phyloP scores from a whole-genome alignment of 2,888 invertebrate genomes.

The Lasioglossum calceatum region DNA sequence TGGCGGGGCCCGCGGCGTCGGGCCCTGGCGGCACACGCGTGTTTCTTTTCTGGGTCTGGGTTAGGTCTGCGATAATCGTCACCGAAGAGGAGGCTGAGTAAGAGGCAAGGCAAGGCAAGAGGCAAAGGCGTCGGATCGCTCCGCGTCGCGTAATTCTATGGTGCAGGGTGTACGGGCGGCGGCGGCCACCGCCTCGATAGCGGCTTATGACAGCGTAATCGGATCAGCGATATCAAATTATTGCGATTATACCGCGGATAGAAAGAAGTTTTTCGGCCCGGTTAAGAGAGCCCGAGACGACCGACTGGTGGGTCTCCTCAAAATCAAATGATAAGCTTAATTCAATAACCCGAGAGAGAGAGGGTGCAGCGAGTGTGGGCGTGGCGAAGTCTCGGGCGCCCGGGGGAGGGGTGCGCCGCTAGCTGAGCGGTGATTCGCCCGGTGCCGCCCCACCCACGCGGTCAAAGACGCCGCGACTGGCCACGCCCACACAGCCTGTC shows the following conservation, averaged over 20 bases:
- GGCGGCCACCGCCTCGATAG: constrained; percentile 66
- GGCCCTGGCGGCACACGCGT: constrained; percentile 22
- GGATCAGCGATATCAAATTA: constrained; percentile 84
- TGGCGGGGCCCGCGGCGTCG: constrained; percentile 30
- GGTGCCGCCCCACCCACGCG: constrained; percentile 57
- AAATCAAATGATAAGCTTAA: constrained; percentile 85
- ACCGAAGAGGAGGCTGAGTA: neutral
- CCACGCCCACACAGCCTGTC: constrained; percentile 30
- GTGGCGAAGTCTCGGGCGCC: constrained; percentile 50
- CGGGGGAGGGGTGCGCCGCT: neutral
- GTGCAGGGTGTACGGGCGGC: constrained; percentile 51
- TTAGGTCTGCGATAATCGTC: neutral
- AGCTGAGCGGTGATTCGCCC: constrained; percentile 45
- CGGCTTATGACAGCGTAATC: constrained; percentile 81
- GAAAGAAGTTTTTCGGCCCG: constrained; percentile 83
- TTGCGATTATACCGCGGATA: constrained; percentile 83
- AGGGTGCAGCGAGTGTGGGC: constrained; percentile 64
- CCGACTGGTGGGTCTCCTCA: constrained; percentile 84
- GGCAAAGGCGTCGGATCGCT: constrained; percentile 12
- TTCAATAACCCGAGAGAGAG: constrained; percentile 81
- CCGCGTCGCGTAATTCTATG: constrained; percentile 50
- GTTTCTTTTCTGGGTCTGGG: constrained; percentile 18
- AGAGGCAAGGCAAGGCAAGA: neutral
- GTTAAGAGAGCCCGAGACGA: constrained; percentile 83
- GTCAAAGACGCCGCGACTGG: constrained; percentile 16